phyloP scores from a whole-genome alignment of 2,797 vertebrate genomes.

The Lycodopsis pacificus region DNA sequence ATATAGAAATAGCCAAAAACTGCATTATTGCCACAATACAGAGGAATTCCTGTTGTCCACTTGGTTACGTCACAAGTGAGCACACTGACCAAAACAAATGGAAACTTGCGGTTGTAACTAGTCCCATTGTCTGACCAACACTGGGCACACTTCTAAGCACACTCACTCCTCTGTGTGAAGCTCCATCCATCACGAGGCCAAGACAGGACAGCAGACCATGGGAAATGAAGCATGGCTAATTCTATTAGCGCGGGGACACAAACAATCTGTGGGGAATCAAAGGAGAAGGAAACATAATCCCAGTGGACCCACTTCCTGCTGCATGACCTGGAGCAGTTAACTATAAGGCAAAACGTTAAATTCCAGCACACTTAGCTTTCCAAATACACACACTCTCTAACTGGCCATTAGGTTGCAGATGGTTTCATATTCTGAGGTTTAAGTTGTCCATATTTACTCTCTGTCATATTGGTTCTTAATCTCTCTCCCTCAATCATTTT shows the following conservation, averaged over 20 bases:
- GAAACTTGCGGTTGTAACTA: constrained; percentile 46
- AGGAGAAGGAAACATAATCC: constrained; percentile 74
- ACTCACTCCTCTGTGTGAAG: constrained; percentile 65
- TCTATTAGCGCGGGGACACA: constrained; percentile 83
- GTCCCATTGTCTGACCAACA: constrained; percentile 63
- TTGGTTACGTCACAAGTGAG: constrained; percentile 50
- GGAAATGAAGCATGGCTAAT: constrained; percentile 86
- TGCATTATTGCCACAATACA: not conserved
- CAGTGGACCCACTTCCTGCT: constrained; percentile 78
- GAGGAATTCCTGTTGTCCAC: constrained; percentile 16
- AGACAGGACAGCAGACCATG: constrained; percentile 77
- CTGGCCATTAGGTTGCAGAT: not conserved
- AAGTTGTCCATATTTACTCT: constrained; percentile 29
- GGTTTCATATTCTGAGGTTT: constrained; percentile 15
- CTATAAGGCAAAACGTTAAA: constrained; percentile 79
- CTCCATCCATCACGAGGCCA: constrained; percentile 74
- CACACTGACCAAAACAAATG: constrained; percentile 62
- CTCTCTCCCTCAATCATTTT: not conserved
- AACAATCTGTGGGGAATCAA: constrained; percentile 84
- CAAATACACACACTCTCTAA: constrained; percentile 14
- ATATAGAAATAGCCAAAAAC: not conserved
- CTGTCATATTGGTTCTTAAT: constrained; percentile 15
- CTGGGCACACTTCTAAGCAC: constrained; percentile 71
- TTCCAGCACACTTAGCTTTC: constrained; percentile 70
- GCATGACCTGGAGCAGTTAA: constrained; percentile 83